These are phyloP conservation scores for Hedya salicella DNA, from an alignment of 2,888 invertebrate species.

Conservation along the genomic window DNA sequence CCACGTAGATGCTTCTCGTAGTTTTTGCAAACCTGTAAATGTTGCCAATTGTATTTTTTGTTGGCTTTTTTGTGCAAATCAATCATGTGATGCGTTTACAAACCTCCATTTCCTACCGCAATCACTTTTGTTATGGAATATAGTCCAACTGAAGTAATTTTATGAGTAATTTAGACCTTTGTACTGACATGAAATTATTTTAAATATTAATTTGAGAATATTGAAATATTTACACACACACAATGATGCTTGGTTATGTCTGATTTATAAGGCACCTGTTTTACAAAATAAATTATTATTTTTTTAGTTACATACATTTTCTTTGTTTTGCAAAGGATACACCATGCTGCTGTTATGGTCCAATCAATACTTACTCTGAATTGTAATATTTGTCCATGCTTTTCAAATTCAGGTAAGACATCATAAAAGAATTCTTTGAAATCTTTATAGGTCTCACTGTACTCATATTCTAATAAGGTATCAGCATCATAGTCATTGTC, in stretches of 20 bases:
- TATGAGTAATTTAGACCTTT: conserved; percentile 32
- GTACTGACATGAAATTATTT: too few relatives aligned
- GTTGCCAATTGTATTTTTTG: neutral
- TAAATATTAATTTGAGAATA: too few relatives aligned
- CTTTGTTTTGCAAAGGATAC: conserved; percentile 58
- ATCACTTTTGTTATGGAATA: conserved; percentile 17
- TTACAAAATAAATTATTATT: too few relatives aligned
- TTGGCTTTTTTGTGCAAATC: neutral
- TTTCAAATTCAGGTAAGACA: conserved; percentile 92
- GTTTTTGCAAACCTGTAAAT: conserved; percentile 89
- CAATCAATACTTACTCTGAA: conserved; percentile 85
- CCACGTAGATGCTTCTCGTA: conserved; percentile 94
- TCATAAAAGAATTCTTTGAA: conserved; percentile 95
- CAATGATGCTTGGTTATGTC: too few relatives aligned
- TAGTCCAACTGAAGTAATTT: conserved; percentile 44
- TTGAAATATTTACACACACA: too few relatives aligned
- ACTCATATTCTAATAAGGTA: conserved; percentile 92
- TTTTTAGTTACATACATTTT: neutral
- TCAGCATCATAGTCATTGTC: conserved; percentile 93
- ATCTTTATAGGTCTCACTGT: conserved; percentile 90
- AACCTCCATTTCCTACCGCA: conserved; percentile 31
- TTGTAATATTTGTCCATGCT: conserved; percentile 87
- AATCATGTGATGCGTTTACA: conserved; percentile 13
- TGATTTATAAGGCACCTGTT: too few relatives aligned
- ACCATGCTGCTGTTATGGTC: conserved; percentile 23